Base-by-base conservation (phyloP, 2,888 invertebrate genomes). In the Hirtodrosophila alboralis region DNA sequence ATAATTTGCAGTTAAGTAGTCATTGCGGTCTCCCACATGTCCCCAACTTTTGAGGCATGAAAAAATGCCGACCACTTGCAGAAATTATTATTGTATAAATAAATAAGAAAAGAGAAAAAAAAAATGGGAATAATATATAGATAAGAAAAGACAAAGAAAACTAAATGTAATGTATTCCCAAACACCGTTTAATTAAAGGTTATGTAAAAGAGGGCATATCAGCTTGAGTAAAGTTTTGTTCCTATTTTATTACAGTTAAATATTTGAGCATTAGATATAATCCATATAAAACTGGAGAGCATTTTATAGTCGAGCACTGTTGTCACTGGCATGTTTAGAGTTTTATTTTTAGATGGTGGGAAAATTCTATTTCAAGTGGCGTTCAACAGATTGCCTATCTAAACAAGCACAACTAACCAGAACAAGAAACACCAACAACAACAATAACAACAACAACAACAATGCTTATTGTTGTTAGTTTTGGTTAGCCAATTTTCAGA, bases 331-430 rank as follows among this genome's bases (percentile, higher is more conserved):
- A 63, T 69, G 68, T 41, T 51, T 45, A 14, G n/a, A n/a, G 21
- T 27, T 49, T 70, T 78, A 78, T 81, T 79, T 79, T 75, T 75
- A 83, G 74, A 65, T 79, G 83, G 83, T 78, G 78, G 79, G 79
- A 83, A 83, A 79, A 79, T 79, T 79, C 79, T 79, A 79, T 79
- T 79, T 79, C 63, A 75, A 75, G 73, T 63, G 63, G 65, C 71
- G 75, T 66, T 68, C 78, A 62, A 64, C 69, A 75, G 79, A 79
- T 79, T 75, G 65, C 49, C 83, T 81, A 79, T 79, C 79, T 83
- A 68, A 73, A 68, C 79, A 78, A 76, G 74, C 70, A 73, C 73
- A 68, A 65, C 44, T 68, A 73, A 73, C 67, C 71, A 72, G 71
- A 69, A 69, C 69, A 69, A 58, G 69, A 49, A 68, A 48, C 56